phyloP scores from a whole-genome alignment of 2,113 vertebrate genomes.

The Gymnogyps californianus region DNA sequence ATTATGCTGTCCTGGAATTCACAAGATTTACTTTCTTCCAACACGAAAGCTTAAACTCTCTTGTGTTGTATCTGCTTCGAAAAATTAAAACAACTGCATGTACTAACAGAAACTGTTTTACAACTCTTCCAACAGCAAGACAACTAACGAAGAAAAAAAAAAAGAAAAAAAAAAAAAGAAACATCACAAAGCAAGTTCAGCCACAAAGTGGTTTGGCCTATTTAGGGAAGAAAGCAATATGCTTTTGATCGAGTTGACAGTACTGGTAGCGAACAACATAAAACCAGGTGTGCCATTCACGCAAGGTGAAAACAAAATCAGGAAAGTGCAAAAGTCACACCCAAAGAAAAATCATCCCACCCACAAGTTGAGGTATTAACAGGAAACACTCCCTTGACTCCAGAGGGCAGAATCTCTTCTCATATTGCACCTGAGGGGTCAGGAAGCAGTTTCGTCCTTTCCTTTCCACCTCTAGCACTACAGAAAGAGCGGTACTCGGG shows the following conservation, averaged over 20 bases:
- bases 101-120: not conserved
- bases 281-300: not conserved
- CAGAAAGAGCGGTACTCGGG: not conserved
- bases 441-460: not conserved
- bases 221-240: not conserved
- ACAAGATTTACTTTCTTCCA: not conserved
- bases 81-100: fast-evolving
- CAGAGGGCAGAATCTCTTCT: not conserved
- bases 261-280: not conserved
- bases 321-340: not conserved
- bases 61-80: not conserved
- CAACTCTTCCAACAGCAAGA: not conserved
- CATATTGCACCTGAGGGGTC: not conserved
- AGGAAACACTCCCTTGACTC: not conserved
- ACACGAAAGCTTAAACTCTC: not conserved
- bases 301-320: not conserved
- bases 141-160: not conserved
- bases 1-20: not conserved
- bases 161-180: not conserved
- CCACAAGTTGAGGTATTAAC: no score
- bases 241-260: not conserved
- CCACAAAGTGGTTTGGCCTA: not conserved
- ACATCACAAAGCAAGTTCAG: not conserved
- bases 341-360: not conserved
- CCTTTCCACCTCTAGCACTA: not conserved